Conservation (phyloP, 35 echinoderm and acorn worm species). For the Ophiothrix spiculata region DNA sequence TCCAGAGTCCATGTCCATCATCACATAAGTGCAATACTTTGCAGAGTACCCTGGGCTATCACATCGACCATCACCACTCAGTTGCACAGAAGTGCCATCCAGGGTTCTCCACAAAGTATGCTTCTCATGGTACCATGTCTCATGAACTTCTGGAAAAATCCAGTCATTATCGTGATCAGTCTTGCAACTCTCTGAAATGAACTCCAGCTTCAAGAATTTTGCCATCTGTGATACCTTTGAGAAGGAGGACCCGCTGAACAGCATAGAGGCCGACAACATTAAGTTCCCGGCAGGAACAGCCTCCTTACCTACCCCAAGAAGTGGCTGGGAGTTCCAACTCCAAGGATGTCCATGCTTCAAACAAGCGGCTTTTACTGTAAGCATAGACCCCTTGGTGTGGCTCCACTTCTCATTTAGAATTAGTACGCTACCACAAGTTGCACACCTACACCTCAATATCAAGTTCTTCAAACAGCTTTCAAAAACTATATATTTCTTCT, state of each 20-base stretch:
- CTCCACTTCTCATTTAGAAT: background rate
- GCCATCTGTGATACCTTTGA: background rate
- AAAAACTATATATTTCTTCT: background rate
- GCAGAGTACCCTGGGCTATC: slow-evolving; percentile 53
- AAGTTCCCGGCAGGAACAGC: background rate
- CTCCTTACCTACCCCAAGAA: background rate
- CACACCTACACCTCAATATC: background rate
- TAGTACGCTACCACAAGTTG: background rate
- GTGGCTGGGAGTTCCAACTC: background rate
- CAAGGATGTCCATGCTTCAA: background rate
- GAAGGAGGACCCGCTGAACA: background rate
- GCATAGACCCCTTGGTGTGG: background rate
- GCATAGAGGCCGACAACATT: background rate
- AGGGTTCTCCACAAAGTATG: background rate
- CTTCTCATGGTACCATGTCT: background rate
- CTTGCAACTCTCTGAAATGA: background rate
- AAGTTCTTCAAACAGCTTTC: background rate
- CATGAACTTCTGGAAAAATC: background rate
- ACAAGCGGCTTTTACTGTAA: background rate
- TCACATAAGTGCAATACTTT: slow-evolving; percentile 53
- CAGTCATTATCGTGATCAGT: background rate
- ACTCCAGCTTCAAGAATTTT: background rate
- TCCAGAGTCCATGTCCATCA: slow-evolving; percentile 36
- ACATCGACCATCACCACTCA: slow-evolving; percentile 33
- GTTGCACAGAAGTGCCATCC: background rate